A percentile compares a stretch with the other conserved stretches of the same genome.
phyloP scores from a whole-genome alignment of 2,797 vertebrate genomes.

The Rhinogobio ventralis region DNA sequence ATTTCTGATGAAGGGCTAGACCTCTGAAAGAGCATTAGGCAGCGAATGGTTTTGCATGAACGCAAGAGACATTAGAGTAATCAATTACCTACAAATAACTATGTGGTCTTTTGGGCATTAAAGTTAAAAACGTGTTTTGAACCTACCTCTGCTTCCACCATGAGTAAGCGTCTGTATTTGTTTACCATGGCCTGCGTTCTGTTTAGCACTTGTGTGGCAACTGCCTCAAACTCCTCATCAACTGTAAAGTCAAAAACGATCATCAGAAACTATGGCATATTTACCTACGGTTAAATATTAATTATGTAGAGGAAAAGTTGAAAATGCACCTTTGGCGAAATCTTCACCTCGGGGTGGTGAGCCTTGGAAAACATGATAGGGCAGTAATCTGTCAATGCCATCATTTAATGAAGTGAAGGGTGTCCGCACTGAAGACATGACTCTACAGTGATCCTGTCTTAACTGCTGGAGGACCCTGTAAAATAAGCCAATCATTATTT shows the following conservation, averaged over 20 bases:
- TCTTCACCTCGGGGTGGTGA: conserved; percentile 86
- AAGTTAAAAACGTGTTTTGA: conserved; percentile 19
- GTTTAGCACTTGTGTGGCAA: conserved; percentile 90
- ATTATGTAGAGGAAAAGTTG: neutral
- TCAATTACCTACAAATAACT: neutral
- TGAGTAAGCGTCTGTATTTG: conserved; percentile 94
- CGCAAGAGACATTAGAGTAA: neutral
- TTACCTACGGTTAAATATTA: neutral
- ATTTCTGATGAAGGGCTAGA: conserved; percentile 95
- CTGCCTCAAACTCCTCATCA: conserved; percentile 89
- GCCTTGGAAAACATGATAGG: conserved; percentile 95
- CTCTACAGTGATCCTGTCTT: conserved; percentile 85
- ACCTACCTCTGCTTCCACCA: conserved; percentile 94
- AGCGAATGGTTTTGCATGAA: neutral
- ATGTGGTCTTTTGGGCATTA: neutral
- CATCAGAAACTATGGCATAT: neutral
- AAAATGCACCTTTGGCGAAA: conserved; percentile 84
- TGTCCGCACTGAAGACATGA: conserved; percentile 83
- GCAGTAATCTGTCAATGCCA: conserved; percentile 87
- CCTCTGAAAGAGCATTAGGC: conserved; percentile 75
- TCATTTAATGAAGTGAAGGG: conserved; percentile 86
- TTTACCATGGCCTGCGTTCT: conserved; percentile 96
- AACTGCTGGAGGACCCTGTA: conserved; percentile 89
- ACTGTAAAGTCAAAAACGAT: conserved; percentile 64
- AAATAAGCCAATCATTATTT: neutral